These are phyloP conservation scores for Machaerirhynchus nigripectus DNA, from an alignment of 2,113 vertebrate species.

Conservation along the genomic window DNA sequence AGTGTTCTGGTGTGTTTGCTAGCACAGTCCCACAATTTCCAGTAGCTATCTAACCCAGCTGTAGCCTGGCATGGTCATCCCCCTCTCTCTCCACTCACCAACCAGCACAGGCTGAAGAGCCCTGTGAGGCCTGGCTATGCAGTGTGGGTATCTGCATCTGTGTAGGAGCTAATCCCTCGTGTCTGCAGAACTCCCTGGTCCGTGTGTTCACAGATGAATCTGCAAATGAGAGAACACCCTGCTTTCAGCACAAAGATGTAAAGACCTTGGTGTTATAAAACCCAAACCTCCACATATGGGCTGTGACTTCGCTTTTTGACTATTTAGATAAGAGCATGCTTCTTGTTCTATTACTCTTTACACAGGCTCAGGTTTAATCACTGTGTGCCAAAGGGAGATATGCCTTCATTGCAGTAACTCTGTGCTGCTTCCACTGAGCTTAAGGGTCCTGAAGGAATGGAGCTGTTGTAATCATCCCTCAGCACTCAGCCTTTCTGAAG, in stretches of 20 bases:
- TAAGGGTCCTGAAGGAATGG: background rate
- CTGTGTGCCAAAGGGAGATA: background rate
- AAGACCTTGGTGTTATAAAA: background rate
- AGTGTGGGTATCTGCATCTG: accelerated
- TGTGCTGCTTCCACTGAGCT: background rate
- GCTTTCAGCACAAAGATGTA: background rate
- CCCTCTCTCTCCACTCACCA: background rate
- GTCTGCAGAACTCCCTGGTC: background rate
- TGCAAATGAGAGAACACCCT: background rate
- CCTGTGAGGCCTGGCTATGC: background rate
- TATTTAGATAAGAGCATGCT: background rate
- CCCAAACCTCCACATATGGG: background rate
- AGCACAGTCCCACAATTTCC: background rate
- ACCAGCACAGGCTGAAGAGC: background rate
- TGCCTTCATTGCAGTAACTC: background rate
- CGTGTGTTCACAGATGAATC: background rate
- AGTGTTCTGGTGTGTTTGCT: background rate
- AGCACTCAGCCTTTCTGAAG: background rate
- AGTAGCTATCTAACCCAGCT: background rate
- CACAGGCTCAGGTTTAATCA: conserved; percentile 14
- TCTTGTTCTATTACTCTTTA: background rate
- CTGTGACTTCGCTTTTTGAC: background rate
- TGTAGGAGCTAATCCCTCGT: background rate
- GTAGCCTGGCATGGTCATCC: background rate
- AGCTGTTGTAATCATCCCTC: background rate